Conservation (phyloP, 2,113 vertebrate species). For the Lophotis ruficrista region DNA sequence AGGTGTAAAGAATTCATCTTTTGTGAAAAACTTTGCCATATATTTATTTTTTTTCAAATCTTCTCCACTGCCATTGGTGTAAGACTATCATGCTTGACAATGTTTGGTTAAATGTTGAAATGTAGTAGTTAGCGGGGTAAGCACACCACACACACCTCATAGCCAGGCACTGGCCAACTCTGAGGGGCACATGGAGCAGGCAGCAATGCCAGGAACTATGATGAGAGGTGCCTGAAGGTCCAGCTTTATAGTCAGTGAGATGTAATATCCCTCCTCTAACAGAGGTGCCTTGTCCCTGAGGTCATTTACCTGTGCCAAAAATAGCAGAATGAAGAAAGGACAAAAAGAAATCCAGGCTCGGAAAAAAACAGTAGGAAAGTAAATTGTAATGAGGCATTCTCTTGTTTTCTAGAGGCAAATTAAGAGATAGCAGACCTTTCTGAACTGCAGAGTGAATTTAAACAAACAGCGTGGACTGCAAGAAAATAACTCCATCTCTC, state of each 20-base stretch:
- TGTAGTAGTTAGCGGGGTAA: not conserved
- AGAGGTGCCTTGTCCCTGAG: not conserved
- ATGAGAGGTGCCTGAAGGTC: not conserved
- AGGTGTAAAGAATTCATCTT: not conserved
- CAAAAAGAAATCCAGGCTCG: not conserved
- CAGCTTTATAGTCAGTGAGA: not conserved
- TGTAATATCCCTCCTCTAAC: not conserved
- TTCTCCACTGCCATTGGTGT: fast-evolving
- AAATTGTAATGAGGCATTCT: not conserved
- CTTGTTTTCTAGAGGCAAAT: not conserved
- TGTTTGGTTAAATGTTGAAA: not conserved
- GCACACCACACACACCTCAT: fast-evolving
- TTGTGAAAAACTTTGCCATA: not conserved
- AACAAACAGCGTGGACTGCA: not conserved
- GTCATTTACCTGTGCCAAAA: not conserved
- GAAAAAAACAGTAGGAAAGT: not conserved
- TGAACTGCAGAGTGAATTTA: not conserved
- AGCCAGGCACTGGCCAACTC: not conserved
- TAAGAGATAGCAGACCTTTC: not conserved
- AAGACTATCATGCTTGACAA: not conserved
- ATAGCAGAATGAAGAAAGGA: not conserved
- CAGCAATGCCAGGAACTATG: not conserved
- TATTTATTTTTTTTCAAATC: not conserved
- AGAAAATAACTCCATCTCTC: not conserved
- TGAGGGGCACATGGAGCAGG: fast-evolving